Evolutionary conservation across 2,113 vertebrate species (phyloP).

Genomic region (Cercocebus atys): DNA sequence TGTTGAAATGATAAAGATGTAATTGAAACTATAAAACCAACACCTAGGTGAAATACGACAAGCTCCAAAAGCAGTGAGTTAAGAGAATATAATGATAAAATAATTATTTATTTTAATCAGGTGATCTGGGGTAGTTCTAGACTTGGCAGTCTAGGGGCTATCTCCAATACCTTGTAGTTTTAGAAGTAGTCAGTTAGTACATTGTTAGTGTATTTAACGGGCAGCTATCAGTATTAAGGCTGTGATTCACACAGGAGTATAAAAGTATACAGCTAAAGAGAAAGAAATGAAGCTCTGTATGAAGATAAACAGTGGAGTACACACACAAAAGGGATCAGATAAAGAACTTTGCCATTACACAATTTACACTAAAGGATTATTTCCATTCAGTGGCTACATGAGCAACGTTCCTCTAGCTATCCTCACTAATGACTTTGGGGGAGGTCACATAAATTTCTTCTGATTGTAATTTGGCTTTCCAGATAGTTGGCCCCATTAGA

Average conservation of each 20-base stretch:
- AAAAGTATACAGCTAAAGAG: not conserved
- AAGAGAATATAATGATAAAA: not conserved
- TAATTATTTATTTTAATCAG: not conserved
- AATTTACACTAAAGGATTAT: not conserved
- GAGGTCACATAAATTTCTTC: not conserved
- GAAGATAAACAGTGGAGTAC: not conserved
- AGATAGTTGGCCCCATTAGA: not conserved
- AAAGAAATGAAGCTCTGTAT: not conserved
- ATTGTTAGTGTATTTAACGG: not conserved
- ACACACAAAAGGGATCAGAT: not conserved
- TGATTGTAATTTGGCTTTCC: not conserved
- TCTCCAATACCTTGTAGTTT: not conserved
- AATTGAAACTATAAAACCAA: not conserved
- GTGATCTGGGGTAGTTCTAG: not conserved
- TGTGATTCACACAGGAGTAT: not conserved
- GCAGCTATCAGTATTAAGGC: not conserved
- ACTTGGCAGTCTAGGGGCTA: too few relatives aligned
- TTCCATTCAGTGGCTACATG: not conserved
- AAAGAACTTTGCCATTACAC: not conserved
- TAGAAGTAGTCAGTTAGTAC: not conserved
- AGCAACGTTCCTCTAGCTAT: not conserved
- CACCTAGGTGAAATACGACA: not conserved
- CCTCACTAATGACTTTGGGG: not conserved
- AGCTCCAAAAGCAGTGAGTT: not conserved
- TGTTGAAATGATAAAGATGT: not conserved